phyloP scores from a whole-genome alignment of 2,113 vertebrate genomes.

The Vulpes vulpes region DNA sequence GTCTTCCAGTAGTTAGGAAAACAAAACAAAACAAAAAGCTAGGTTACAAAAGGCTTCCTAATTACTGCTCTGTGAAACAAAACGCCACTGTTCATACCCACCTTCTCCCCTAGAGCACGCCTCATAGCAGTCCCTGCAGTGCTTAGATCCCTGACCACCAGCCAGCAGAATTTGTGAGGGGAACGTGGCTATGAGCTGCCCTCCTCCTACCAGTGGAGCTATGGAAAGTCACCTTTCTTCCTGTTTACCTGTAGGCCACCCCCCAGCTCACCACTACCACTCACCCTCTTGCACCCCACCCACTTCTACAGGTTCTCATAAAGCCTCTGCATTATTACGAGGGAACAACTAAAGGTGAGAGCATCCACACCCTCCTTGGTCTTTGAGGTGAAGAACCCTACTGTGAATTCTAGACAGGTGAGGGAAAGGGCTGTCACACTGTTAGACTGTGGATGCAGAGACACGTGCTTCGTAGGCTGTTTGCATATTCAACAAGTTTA shows the following conservation, averaged over 20 bases:
- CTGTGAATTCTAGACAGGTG: background rate
- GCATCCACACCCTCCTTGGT: background rate
- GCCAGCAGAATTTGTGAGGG: background rate
- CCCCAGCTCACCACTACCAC: background rate
- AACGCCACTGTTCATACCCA: background rate
- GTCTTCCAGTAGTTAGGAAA: background rate
- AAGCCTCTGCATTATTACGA: background rate
- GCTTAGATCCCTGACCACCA: background rate
- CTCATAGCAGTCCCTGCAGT: background rate
- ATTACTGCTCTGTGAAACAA: background rate
- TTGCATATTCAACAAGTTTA: background rate
- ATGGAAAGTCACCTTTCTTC: background rate
- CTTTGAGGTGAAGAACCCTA: background rate
- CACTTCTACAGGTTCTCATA: background rate
- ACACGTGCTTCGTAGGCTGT: background rate
- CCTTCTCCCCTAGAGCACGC: background rate
- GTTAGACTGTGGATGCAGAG: background rate
- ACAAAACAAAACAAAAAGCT: background rate
- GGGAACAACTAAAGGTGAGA: background rate
- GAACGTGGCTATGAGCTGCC: background rate
- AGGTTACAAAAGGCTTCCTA: background rate
- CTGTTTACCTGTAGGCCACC: background rate
- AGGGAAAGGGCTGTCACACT: background rate
- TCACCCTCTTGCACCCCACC: rapidly evolving
- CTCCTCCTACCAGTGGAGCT: background rate